Evolutionary conservation across 2,113 vertebrate genomes (phyloP).

Genomic region (Chionomys nivalis): DNA sequence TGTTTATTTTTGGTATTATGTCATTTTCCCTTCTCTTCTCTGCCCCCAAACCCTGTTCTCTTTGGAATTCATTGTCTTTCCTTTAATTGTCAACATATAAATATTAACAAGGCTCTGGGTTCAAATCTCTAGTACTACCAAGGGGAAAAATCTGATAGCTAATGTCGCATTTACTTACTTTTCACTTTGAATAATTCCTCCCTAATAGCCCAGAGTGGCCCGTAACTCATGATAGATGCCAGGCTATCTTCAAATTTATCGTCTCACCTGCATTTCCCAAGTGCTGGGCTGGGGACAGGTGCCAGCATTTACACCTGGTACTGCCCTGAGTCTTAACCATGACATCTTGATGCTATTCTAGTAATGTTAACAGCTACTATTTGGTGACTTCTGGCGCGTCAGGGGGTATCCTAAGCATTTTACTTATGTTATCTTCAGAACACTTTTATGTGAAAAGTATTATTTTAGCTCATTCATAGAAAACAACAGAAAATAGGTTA

Average conservation of each 20-base stretch:
- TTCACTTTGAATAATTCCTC: background rate
- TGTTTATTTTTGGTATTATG: background rate
- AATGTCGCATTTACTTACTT: background rate
- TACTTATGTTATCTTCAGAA: background rate
- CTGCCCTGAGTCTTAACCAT: background rate
- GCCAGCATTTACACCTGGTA: background rate
- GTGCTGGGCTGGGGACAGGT: background rate
- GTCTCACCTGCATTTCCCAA: background rate
- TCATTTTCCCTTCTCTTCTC: background rate
- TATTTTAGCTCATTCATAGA: constrained; percentile 3
- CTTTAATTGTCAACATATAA: background rate
- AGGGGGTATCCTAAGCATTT: background rate
- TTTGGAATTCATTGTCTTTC: background rate
- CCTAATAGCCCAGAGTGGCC: background rate
- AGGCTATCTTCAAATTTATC: background rate
- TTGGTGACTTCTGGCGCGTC: background rate
- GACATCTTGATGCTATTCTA: background rate
- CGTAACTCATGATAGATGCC: background rate
- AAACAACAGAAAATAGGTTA: background rate
- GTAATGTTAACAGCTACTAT: background rate
- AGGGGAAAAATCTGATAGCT: background rate
- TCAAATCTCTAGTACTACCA: background rate
- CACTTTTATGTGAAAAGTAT: background rate
- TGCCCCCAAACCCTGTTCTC: too few species aligned
- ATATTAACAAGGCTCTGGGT: background rate